Evolutionary conservation across 1,140 invertebrate genomes (phyloP), one percentile per base, ranked within the genome.

Genomic region (Drosophila fuyamai): DNA sequence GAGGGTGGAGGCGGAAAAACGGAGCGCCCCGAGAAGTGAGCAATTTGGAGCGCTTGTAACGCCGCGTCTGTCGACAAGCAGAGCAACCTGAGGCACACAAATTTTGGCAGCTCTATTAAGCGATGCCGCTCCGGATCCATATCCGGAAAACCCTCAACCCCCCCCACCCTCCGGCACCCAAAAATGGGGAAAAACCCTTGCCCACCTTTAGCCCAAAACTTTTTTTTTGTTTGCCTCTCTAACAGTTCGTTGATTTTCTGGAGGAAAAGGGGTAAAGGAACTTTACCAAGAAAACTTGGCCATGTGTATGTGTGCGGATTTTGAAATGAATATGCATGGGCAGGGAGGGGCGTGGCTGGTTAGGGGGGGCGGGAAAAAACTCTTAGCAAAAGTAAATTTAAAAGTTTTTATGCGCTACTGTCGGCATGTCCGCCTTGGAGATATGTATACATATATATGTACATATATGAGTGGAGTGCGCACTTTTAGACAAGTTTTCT

Each of bases 321-420:
- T 79, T 82, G 83, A 88, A 86, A 88, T 88, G 83, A 86, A 88
- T 86, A 82, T 88, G 83, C 79, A 79, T 78, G 74, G 62, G 62
- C 46, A 40, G 60, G 60, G 54, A 44, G 53, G 36, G 48, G 74
- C 56, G 73, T 41, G 57, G 27, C 40, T 38, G 47, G 47, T 46
- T 27, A 6, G 41, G 58, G 41, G 58, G 54, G 35, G 81, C 41
- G 50, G 61, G 65, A 67, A 79, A 79, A 83, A 88, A 90, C 77
- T 90, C 84, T 81, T 90, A 79, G 85, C 80, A 89, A 89, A 90
- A 89, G 85, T 89, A 89, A 89, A 90, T 89, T 89, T 89, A 85
- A 89, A 89, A 89, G 85, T 89, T 89, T 89, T 90, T 79, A 76
- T 77, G 67, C 56, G 79, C 75, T 78, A 60, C 66, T 65, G 66